Conservation (phyloP, 2,797 vertebrate species). For the Odontamblyopus rebecca region DNA sequence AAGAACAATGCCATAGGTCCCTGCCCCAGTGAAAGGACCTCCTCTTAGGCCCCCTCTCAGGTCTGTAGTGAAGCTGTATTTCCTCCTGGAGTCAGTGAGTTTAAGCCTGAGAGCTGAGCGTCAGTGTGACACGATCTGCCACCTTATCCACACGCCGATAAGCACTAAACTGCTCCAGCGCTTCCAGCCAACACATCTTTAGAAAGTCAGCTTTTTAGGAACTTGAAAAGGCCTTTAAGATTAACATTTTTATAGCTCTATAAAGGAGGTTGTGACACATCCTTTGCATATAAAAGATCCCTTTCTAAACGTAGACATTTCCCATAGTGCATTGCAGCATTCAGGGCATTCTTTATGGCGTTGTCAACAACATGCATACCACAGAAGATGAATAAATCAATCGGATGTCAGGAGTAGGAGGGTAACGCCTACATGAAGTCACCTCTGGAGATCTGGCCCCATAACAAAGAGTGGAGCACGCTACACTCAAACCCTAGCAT, state of each 20-base stretch:
- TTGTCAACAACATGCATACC: conserved; percentile 39
- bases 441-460: conserved; percentile 13
- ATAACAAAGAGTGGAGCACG: background rate
- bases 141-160: conserved; percentile 27
- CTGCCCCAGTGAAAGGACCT: background rate
- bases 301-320: conserved; percentile 20
- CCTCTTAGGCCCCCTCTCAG: background rate
- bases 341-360: conserved; percentile 19
- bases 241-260: conserved; percentile 17
- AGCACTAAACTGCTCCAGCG: conserved; percentile 14
- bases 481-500: conserved; percentile 4
- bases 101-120: conserved; percentile 25
- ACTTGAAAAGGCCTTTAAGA: conserved; percentile 16
- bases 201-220: conserved; percentile 17
- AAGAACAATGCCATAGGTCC: background rate
- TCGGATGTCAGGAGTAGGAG: conserved; percentile 57
- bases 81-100: conserved; percentile 16
- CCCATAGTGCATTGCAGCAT: background rate
- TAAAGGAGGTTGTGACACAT: conserved; percentile 1
- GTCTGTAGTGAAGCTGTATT: background rate
- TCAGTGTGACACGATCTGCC: conserved; percentile 18
- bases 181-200: conserved; percentile 29
- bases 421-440: conserved; percentile 16
- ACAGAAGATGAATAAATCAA: conserved; percentile 63
- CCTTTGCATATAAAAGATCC: conserved; percentile 20